Conservation (phyloP, 2,113 vertebrate species). For the Cheilinus undulatus region DNA sequence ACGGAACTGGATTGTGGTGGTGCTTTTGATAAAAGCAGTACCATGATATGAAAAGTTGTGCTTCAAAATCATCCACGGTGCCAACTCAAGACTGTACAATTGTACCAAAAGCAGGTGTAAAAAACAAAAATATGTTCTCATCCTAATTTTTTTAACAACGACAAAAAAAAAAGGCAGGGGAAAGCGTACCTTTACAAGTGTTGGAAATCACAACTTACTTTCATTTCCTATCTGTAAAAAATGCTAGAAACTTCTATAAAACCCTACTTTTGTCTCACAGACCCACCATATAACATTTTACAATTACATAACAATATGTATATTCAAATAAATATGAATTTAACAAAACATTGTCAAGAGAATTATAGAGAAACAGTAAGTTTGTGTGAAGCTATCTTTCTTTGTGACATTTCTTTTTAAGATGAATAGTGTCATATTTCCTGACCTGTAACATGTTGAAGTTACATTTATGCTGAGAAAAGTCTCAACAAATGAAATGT, state of each 20-base stretch:
- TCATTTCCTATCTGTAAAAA: slow-evolving; percentile 49
- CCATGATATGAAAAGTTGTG: slow-evolving; percentile 71
- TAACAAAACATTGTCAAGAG: slow-evolving; percentile 23
- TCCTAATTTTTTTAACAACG: slow-evolving; percentile 9
- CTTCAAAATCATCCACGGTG: slow-evolving; percentile 56
- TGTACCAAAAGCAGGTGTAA: slow-evolving; percentile 68
- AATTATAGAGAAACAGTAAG: background rate
- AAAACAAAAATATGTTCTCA: slow-evolving; percentile 5
- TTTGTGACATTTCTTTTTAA: background rate
- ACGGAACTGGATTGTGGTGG: slow-evolving; percentile 22
- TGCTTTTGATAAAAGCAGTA: slow-evolving; percentile 67
- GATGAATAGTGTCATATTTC: background rate
- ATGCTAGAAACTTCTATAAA: slow-evolving; percentile 62
- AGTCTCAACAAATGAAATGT: background rate
- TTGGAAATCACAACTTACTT: slow-evolving; percentile 12
- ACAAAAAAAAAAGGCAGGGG: slow-evolving; percentile 33
- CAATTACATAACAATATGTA: slow-evolving; percentile 54
- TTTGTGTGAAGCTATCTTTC: background rate
- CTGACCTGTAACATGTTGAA: background rate
- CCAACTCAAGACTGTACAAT: slow-evolving; percentile 34
- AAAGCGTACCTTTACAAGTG: slow-evolving; percentile 61
- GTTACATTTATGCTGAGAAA: background rate
- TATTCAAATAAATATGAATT: slow-evolving; percentile 75
- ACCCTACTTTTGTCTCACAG: slow-evolving; percentile 47
- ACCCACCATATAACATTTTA: slow-evolving; percentile 52